Evolutionary conservation across 1,140 invertebrate genomes (phyloP), one percentile per base, ranked within the genome.

Genomic region (Drosophila setifemur): DNA sequence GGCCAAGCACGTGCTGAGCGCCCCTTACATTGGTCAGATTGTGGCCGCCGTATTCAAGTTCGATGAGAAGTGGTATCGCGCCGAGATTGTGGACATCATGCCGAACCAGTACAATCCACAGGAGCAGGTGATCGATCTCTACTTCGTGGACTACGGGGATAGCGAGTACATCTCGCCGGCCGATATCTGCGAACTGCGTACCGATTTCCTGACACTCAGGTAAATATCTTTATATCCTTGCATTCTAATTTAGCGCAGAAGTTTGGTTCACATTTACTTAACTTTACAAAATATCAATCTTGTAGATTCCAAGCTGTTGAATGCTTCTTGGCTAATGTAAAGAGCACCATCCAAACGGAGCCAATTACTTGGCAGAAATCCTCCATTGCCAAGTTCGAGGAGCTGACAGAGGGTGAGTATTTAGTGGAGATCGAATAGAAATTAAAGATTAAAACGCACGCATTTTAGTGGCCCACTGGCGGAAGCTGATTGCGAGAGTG

Each of bases 91-190:
- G 21, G 92, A 92, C 39, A 90, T 95, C 9, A 90, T 91, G 25
- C 91, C 92, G 48, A 93, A 93, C 87, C 92, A 93, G 67, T 92
- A 93, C 29, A 92, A 93, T 78, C 90, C 91, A 0, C 90, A 91
- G 18, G 79, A 92, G 45, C 81, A 91, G 68, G 91, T 93, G 21
- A 93, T 95, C 0, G 93, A 94, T 73, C 90, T 97, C 3, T 95
- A 94, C 78, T 96, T 94, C 87, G 91, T 96, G 26, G 96, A 97
- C 91, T 97, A 95, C 90, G 96, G 96, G 0, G 95, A 97, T 88
- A 93, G 93, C 37, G 93, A 94, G 45, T 92, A 92, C 37, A 90
- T 95, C 1, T 90, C 91, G 0, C 91, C 91, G n/a, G 91, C 93
- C 8, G 91, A 94, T 42, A 79, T 97, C 1, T 93, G 93, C 54